Base-by-base conservation (phyloP, 1,140 invertebrate species). In the Cephus cinctus region DNA sequence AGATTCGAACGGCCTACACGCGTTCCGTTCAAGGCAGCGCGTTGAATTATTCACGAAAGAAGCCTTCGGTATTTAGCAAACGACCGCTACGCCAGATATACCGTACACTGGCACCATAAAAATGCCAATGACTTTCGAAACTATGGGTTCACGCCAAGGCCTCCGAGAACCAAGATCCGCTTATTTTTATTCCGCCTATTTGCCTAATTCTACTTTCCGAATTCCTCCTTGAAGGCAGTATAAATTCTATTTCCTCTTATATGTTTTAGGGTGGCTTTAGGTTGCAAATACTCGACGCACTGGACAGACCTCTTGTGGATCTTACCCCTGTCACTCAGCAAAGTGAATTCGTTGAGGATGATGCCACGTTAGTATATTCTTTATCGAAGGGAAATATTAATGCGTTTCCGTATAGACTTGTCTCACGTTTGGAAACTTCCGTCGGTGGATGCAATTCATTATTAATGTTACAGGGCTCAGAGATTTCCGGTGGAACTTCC, bases 191-290 rank as follows among this genome's bases (percentile, higher is more conserved):
- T n/a, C n/a, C n/a, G n/a, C n/a, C n/a, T n/a, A n/a, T n/a, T n/a
- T 41, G 35, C 44, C 32, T 4, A 20, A 46, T 27, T 27, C 21
- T 12, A 32, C 6, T 8, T 6, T 8, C n/a, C n/a, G 6, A 6
- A n/a, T 27, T 27, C 6, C 25, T 27, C n/a, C 6, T 27, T 27
- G n/a, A 8, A 8, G 25, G 25, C n/a, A 27, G n/a, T 27, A 27
- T 27, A 8, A 9, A 43, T 22, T 14, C 5, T 2, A 31, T 36
- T 47, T 50, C 11, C 21, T 4, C 49, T 35, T 47, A 31, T 66
- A 54, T 62, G 30, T 68, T 82, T 83, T 56, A 95, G 90, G 92
- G 92, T 54, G 92, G 92, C 18, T 94, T 87, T 67, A 86, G 86
- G 62, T 71, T 96, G 38, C 88, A 94, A 75, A 79, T 96, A 42